Conservation (phyloP, 2,797 vertebrate species). For the Argyrosomus regius region DNA sequence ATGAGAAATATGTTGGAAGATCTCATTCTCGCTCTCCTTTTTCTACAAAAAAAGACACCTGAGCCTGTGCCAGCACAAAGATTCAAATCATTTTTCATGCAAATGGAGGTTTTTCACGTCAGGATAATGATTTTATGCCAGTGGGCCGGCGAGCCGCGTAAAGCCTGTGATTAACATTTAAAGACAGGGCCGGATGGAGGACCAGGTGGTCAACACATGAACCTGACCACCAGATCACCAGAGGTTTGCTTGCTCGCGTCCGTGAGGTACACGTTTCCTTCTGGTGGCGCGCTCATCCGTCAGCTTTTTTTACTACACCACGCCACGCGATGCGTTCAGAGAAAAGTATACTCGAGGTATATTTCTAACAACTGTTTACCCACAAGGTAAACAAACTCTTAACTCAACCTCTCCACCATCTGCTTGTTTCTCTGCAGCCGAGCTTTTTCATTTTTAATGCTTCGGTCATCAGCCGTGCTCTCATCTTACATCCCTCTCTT, state of each 20-base stretch:
- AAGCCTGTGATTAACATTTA: conserved; percentile 34
- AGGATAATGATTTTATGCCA: not conserved
- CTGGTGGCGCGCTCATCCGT: not conserved
- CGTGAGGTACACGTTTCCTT: not conserved
- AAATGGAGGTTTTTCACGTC: conserved; percentile 38
- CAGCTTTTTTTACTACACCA: not conserved
- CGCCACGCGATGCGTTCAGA: conserved; percentile 18
- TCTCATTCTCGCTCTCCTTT: conserved; percentile 9
- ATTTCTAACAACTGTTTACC: conserved; percentile 30
- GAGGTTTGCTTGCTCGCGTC: conserved; percentile 4
- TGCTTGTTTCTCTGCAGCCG: not conserved
- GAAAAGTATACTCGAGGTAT: conserved; percentile 8
- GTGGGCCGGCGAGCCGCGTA: not conserved
- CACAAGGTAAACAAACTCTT: conserved; percentile 45
- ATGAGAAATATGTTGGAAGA: conserved; percentile 46
- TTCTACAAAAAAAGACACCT: conserved; percentile 11
- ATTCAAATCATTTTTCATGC: conserved; percentile 48
- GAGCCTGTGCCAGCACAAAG: conserved; percentile 26
- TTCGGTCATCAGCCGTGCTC: conserved; percentile 56
- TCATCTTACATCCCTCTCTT: conserved; percentile 71
- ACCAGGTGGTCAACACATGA: conserved; percentile 26
- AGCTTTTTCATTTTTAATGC: conserved; percentile 81
- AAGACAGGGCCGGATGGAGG: not conserved
- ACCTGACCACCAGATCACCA: not conserved
- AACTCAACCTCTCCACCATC: not conserved